These are phyloP conservation scores for Triops cancriformis DNA, from an alignment of 1,140 invertebrate genomes.

Conservation along the genomic window DNA sequence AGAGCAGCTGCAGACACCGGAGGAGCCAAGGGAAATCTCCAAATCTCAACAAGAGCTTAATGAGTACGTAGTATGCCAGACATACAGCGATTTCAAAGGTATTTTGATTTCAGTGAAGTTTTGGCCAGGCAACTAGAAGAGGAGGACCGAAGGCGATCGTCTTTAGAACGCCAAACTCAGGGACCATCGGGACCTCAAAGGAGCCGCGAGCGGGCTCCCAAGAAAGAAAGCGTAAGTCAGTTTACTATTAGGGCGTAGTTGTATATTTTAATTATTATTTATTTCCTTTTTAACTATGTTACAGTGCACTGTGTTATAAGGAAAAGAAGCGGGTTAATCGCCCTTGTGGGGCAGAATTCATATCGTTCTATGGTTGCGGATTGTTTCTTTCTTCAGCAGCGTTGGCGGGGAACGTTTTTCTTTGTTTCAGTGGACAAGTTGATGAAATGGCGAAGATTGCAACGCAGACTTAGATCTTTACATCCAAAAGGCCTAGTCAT, in stretches of 20 bases:
- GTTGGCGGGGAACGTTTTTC: background rate
- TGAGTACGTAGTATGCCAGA: conserved; percentile 35
- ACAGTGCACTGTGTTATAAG: conserved; percentile 23
- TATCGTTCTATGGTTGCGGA: background rate
- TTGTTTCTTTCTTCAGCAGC: background rate
- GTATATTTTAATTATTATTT: background rate
- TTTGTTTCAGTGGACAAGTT: background rate
- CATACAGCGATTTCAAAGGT: background rate
- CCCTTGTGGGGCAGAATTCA: background rate
- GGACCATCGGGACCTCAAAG: conserved; percentile 19
- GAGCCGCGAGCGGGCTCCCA: conserved; percentile 24
- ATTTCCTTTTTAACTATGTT: background rate
- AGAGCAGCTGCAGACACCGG: conserved; percentile 39
- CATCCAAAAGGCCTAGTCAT: conserved; percentile 5
- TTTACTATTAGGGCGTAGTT: background rate
- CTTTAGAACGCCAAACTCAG: conserved; percentile 23
- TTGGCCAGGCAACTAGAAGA: conserved; percentile 42
- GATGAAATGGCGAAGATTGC: background rate
- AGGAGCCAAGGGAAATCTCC: conserved; percentile 33
- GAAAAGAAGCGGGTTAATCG: background rate
- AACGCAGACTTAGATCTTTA: background rate
- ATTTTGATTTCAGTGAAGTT: conserved; percentile 25
- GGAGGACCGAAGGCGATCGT: conserved; percentile 38
- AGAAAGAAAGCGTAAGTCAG: conserved; percentile 27
- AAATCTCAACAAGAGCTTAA: conserved; percentile 32